A percentile compares a stretch with the other conserved stretches of the same genome.
These are phyloP conservation scores for Orthonevra nobilis DNA, from an alignment of 2,888 invertebrate species.

Conservation along the genomic window DNA sequence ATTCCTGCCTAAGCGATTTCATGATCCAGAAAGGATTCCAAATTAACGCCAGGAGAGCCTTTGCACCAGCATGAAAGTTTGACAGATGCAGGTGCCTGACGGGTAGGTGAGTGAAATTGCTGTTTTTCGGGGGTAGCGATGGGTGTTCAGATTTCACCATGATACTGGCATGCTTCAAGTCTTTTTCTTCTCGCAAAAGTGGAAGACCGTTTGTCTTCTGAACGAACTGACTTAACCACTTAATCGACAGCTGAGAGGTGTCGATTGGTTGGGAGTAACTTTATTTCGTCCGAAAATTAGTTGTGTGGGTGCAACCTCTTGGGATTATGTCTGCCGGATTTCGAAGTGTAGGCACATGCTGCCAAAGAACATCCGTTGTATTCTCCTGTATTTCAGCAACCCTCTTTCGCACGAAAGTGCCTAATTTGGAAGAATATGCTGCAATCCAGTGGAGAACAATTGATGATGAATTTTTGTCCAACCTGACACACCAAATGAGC, in stretches of 20 bases:
- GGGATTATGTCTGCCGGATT: slow-evolving; percentile 28
- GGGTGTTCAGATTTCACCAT: neutral
- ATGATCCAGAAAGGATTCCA: too few relatives aligned
- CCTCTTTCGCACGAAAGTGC: slow-evolving; percentile 17
- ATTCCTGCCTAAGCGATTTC: too few relatives aligned
- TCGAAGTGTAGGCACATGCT: neutral
- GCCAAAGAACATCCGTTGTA: slow-evolving; percentile 2
- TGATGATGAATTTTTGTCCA: neutral
- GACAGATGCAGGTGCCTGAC: slow-evolving; percentile 43
- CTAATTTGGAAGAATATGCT: neutral
- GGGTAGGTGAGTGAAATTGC: too few relatives aligned
- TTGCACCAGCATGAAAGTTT: slow-evolving; percentile 55
- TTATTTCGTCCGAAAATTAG: neutral
- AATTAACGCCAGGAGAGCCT: slow-evolving; percentile 41
- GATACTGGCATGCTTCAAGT: neutral
- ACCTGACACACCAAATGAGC: neutral
- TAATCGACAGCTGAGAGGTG: neutral
- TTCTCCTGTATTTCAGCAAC: slow-evolving; percentile 28
- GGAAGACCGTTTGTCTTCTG: neutral
- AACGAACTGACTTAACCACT: neutral
- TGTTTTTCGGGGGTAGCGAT: neutral
- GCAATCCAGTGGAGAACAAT: slow-evolving; percentile 1
- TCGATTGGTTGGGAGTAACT: neutral
- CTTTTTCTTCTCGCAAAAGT: neutral
- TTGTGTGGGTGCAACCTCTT: slow-evolving; percentile 16